phyloP scores from a whole-genome alignment of 2,113 vertebrate species.

The Aptenodytes forsteri region DNA sequence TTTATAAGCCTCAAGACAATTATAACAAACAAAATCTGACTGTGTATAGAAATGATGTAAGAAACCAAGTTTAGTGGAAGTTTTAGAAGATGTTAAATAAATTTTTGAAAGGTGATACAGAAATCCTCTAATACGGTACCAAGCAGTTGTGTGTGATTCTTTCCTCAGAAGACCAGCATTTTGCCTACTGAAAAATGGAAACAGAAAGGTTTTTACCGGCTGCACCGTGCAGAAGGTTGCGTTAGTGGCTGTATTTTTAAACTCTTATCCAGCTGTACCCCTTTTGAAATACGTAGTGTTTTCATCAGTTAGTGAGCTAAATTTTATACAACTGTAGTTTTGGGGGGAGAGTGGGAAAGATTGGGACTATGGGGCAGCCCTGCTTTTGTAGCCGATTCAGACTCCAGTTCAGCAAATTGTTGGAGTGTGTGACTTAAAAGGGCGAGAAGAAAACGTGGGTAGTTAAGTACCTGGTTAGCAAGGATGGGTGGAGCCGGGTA shows the following conservation, averaged over 20 bases:
- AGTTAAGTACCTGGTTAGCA: background rate
- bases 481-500: background rate
- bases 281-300: background rate
- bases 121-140: background rate
- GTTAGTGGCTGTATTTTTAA: background rate
- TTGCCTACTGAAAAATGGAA: background rate
- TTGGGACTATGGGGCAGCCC: background rate
- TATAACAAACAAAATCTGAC: background rate
- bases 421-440: background rate
- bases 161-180: background rate
- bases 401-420: background rate
- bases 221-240: background rate
- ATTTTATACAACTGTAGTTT: background rate
- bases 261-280: background rate
- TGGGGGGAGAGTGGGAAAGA: background rate
- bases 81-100: background rate
- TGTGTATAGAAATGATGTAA: background rate
- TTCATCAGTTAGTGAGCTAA: background rate
- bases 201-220: background rate
- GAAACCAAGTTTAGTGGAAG: background rate
- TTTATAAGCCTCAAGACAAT: background rate
- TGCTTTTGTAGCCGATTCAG: background rate
- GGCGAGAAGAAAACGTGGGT: background rate
- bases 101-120: background rate
- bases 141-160: background rate